Conservation (phyloP, 2,113 vertebrate species). For the Gobius niger region DNA sequence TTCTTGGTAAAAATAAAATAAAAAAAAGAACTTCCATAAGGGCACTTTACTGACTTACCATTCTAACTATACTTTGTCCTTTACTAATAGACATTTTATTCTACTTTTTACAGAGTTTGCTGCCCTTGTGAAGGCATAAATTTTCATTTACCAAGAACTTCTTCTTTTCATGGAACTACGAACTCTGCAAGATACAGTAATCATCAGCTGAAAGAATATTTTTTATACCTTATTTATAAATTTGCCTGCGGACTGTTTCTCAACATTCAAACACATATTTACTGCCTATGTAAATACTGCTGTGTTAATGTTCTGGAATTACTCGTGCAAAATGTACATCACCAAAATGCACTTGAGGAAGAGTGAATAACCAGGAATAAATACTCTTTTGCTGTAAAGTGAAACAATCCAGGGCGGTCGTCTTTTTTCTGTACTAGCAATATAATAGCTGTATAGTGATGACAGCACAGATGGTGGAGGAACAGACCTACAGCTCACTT, state of each 20-base stretch:
- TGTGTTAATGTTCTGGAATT: constrained; percentile 72
- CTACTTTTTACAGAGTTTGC: constrained; percentile 76
- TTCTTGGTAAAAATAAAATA: too few species aligned
- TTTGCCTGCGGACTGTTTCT: constrained; percentile 73
- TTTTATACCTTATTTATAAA: constrained; percentile 83
- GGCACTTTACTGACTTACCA: constrained; percentile 4
- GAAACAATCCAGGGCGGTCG: constrained; percentile 39
- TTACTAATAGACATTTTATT: constrained; percentile 61
- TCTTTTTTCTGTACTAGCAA: constrained; percentile 34
- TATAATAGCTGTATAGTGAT: constrained; percentile 6
- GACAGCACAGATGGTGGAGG: constrained; percentile 22
- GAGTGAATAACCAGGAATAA: constrained; percentile 83
- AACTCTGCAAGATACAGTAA: constrained; percentile 68
- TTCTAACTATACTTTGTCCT: constrained; percentile 14
- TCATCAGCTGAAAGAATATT: constrained; percentile 78
- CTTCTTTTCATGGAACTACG: constrained; percentile 74
- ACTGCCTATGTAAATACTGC: constrained; percentile 55
- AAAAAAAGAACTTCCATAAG: constrained; percentile 2
- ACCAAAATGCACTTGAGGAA: constrained; percentile 75
- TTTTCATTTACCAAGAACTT: constrained; percentile 75
- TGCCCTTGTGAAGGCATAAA: constrained; percentile 79
- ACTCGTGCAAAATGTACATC: constrained; percentile 75
- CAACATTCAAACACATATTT: constrained; percentile 68
- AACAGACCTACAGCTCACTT: constrained; percentile 6
- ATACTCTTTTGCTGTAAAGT: constrained; percentile 79